phyloP scores from a whole-genome alignment of 2,888 invertebrate species.

The Agapetus fuscipes region DNA sequence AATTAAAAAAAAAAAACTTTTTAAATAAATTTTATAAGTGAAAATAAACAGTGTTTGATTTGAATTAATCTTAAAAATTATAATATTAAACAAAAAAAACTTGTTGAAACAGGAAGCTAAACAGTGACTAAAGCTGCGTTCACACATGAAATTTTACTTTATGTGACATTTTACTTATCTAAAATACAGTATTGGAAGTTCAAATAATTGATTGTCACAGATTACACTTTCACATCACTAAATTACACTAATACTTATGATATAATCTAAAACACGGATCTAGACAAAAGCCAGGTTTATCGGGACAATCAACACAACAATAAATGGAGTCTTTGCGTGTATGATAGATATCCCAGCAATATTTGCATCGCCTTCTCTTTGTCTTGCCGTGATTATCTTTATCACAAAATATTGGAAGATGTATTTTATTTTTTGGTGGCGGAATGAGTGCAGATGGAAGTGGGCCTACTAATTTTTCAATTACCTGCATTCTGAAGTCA shows the following conservation, averaged over 20 bases:
- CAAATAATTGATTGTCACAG: no score
- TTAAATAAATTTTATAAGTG: no score
- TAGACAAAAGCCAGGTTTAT: conserved; percentile 4
- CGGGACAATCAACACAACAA: conserved; percentile 1
- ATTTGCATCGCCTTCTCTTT: conserved; percentile 2
- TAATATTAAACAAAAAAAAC: no score
- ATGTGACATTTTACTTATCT: no score
- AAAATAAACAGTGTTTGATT: no score
- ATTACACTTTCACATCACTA: no score
- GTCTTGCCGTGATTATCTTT: conserved; percentile 2
- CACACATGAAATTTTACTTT: no score
- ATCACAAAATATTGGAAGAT: conserved; percentile 1
- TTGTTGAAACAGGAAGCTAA: no score
- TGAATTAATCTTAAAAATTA: no score
- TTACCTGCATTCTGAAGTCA: not conserved
- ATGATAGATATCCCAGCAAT: conserved; percentile 1
- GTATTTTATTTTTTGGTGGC: not conserved
- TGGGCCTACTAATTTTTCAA: not conserved
- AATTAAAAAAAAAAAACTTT: no score
- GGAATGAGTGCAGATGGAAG: not conserved
- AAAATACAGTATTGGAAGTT: no score
- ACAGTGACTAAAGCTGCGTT: no score
- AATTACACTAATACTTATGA: conserved; percentile 1
- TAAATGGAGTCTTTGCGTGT: not conserved
- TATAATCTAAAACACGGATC: conserved; percentile 2